A percentile compares a stretch with the other conserved stretches of the same genome.
phyloP scores from a whole-genome alignment of 2,888 invertebrate genomes.

The Cacoxenus indagator region DNA sequence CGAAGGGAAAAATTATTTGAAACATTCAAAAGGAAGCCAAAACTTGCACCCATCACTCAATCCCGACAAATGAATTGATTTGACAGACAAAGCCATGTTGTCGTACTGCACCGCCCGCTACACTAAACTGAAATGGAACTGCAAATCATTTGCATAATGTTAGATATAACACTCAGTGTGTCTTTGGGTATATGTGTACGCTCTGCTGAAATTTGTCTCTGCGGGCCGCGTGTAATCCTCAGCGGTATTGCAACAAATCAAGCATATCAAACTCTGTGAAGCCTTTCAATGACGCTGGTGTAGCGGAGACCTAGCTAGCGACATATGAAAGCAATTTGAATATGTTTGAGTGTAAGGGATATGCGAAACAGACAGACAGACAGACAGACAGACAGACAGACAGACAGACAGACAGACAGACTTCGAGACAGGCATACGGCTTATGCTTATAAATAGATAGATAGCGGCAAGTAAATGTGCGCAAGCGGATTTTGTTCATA shows the following conservation, averaged over 20 bases:
- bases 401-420: neutral
- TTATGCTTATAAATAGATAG: neutral
- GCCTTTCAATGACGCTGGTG: constrained; percentile 23
- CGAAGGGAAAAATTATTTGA: neutral
- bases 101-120: neutral
- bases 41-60: neutral
- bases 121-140: constrained; percentile 3
- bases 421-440: neutral
- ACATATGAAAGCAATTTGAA: constrained; percentile 41
- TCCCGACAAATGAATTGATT: constrained; percentile 15
- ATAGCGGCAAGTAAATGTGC: constrained; percentile 7
- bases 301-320: constrained; percentile 12
- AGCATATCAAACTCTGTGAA: constrained; percentile 5
- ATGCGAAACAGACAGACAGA: neutral
- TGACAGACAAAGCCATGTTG: constrained; percentile 9
- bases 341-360: constrained; percentile 31
- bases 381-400: neutral
- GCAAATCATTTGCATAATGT: constrained; percentile 33
- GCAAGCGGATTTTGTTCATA: constrained; percentile 40
- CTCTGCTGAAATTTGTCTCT: constrained; percentile 35
- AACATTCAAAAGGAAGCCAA: neutral
- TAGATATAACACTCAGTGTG: constrained; percentile 31
- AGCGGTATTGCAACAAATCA: constrained; percentile 23
- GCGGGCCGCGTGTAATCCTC: constrained; percentile 24
- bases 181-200: neutral